Evolutionary conservation across 2,113 vertebrate genomes (phyloP).

Genomic region (Rhinopithecus roxellana): DNA sequence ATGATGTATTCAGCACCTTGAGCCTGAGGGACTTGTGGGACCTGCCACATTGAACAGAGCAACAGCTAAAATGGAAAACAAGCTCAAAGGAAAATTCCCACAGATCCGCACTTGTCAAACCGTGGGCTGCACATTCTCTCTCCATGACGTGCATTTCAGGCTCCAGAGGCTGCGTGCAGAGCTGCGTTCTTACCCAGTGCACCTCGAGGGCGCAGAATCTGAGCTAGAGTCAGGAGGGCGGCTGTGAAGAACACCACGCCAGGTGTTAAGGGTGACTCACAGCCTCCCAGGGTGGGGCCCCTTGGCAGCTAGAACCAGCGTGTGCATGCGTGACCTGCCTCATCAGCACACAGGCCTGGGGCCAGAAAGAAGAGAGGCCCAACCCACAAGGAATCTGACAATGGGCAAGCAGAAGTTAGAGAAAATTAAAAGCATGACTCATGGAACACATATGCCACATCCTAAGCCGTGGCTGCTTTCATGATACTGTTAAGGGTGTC

Average conservation of each 20-base stretch:
- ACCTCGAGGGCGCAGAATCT: constrained; percentile 28
- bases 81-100: constrained; percentile 5
- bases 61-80: not conserved
- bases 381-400: not conserved
- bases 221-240: not conserved
- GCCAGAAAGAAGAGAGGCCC: not conserved
- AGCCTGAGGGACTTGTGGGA: not conserved
- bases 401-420: not conserved
- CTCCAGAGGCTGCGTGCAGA: not conserved
- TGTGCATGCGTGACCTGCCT: not conserved
- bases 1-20: not conserved
- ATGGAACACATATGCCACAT: not conserved
- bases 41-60: not conserved
- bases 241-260: not conserved
- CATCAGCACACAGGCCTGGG: not conserved
- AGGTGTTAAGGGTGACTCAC: constrained; percentile 67
- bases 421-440: constrained; percentile 50
- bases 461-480: constrained; percentile 27
- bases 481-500: not conserved
- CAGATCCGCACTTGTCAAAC: not conserved
- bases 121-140: not conserved
- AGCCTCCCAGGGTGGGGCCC: constrained; percentile 37
- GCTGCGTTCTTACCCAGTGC: not conserved
- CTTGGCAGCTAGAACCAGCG: not conserved
- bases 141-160: not conserved